Evolutionary conservation across 2,113 vertebrate genomes (phyloP).

Genomic region (Cinclus mexicanus): DNA sequence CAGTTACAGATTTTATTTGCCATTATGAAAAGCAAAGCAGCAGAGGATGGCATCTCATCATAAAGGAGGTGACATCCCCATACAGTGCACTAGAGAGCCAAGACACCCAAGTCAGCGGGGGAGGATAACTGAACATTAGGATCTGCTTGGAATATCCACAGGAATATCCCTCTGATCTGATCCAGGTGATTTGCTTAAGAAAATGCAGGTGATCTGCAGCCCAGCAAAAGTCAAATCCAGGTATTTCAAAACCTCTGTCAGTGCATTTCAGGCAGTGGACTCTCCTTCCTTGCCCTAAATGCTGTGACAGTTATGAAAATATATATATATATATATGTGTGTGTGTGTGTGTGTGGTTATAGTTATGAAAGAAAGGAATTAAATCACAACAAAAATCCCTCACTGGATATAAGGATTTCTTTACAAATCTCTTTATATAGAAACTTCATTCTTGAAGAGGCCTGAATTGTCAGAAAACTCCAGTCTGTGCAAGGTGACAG

Average conservation of each 20-base stretch:
- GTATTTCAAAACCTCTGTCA: not conserved
- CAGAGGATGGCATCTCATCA: not conserved
- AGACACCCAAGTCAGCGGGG: not conserved
- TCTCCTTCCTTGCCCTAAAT: not conserved
- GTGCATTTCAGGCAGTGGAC: not conserved
- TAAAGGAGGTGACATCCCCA: not conserved
- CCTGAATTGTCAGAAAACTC: not conserved
- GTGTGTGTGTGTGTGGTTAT: not conserved
- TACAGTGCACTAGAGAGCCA: not conserved
- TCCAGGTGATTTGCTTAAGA: not conserved
- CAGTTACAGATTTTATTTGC: not conserved
- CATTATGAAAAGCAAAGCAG: not conserved
- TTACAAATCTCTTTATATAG: not conserved
- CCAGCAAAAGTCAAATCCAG: not conserved
- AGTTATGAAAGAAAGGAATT: not conserved
- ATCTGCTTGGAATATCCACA: not conserved
- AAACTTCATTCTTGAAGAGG: not conserved
- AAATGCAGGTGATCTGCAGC: not conserved
- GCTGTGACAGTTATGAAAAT: not conserved
- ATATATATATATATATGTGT: not conserved
- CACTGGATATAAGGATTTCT: not conserved
- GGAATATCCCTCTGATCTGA: not conserved
- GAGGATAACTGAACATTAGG: not conserved
- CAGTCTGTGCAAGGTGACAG: not conserved
- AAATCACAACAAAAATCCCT: not conserved